Percentiles rank a stretch among this genome's conserved stretches.
Evolutionary conservation across 2,113 vertebrate species (phyloP).

Genomic region (Clarias batrachus): DNA sequence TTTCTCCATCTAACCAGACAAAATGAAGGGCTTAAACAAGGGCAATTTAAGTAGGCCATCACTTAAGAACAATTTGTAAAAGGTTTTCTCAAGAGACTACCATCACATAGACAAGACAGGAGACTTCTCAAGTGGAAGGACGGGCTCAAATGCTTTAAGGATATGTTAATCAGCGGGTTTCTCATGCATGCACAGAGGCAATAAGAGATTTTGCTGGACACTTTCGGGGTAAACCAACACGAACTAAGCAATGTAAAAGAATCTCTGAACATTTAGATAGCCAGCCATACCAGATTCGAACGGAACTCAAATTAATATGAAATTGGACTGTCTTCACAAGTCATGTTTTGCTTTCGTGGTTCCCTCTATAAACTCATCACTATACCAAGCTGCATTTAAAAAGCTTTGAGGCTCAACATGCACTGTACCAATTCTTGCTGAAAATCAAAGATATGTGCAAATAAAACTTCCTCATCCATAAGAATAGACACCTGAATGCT

Average conservation of each 20-base stretch:
- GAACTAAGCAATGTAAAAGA: not conserved
- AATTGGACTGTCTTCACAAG: conserved; percentile 68
- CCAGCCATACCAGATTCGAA: not conserved
- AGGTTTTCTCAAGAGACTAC: conserved; percentile 29
- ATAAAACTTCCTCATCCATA: conserved; percentile 72
- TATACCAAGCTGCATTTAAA: conserved; percentile 67
- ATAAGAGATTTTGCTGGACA: not conserved
- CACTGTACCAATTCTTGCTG: conserved; percentile 61
- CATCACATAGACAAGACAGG: conserved; percentile 28
- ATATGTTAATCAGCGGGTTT: conserved; percentile 19
- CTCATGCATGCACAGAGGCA: not conserved
- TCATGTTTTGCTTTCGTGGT: conserved; percentile 63
- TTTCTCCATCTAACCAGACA: conserved; percentile 32
- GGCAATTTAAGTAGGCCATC: conserved; percentile 31
- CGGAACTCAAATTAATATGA: conserved; percentile 49
- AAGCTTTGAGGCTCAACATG: conserved; percentile 33
- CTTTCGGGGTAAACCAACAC: not conserved
- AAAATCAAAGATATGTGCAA: conserved; percentile 78
- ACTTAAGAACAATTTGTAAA: conserved; percentile 41
- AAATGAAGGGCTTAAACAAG: conserved; percentile 28
- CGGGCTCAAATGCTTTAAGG: not conserved
- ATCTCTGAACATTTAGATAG: conserved; percentile 11
- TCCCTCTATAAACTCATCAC: conserved; percentile 63
- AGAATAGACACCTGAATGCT: conserved; percentile 82
- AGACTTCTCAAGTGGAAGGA: conserved; percentile 5